A percentile compares a stretch with the other conserved stretches of the same genome.
Evolutionary conservation across 2,797 vertebrate species (phyloP).

Genomic region (Delichon dasypus): DNA sequence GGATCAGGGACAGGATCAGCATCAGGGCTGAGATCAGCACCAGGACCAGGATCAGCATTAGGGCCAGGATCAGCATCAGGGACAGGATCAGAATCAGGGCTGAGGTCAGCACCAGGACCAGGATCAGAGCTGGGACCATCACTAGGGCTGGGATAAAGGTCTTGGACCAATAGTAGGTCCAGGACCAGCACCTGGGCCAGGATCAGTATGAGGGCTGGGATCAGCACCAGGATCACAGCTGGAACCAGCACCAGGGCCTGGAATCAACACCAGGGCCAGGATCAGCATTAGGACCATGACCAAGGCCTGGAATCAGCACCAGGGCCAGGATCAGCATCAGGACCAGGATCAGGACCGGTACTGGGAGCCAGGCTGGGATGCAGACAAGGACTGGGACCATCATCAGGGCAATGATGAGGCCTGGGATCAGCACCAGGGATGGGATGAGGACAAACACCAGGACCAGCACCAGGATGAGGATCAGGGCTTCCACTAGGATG

Average conservation of each 20-base stretch:
- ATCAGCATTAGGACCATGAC: neutral
- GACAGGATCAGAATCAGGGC: neutral
- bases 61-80: rapidly evolving
- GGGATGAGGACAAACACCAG: neutral
- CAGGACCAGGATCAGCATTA: too few species aligned
- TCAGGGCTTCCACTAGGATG: neutral
- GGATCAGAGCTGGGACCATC: neutral
- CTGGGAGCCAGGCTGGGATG: rapidly evolving
- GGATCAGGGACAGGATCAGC: rapidly evolving
- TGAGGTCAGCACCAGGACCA: rapidly evolving
- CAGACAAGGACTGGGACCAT: neutral
- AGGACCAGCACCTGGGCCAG: neutral
- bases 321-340: neutral
- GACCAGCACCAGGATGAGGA: neutral
- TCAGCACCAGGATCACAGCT: neutral
- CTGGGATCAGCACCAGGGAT: neutral
- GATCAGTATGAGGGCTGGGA: rapidly evolving
- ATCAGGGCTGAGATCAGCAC: rapidly evolving
- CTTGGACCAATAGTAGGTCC: neutral
- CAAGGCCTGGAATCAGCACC: neutral
- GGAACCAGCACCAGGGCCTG: too few species aligned
- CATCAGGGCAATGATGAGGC: neutral
- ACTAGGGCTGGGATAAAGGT: neutral
- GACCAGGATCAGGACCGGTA: neutral
- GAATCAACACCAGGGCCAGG: neutral